A percentile compares a stretch with the other conserved stretches of the same genome.
These are phyloP conservation scores for Zaprionus nigranus DNA, from an alignment of 1,140 invertebrate genomes.

Conservation along the genomic window DNA sequence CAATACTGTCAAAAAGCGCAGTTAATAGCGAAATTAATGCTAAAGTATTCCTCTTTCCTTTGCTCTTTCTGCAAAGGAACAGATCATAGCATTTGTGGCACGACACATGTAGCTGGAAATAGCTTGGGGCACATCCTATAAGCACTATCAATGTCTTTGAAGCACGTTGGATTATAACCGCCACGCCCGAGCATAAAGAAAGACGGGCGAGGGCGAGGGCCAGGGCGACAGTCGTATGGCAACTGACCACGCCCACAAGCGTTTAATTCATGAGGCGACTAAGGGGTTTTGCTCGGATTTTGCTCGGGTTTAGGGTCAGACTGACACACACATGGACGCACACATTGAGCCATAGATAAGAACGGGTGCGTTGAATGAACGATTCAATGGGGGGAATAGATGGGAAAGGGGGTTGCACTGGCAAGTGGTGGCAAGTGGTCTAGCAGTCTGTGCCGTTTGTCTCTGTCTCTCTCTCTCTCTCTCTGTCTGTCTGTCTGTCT, in stretches of 20 bases:
- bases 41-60: not conserved
- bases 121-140: not conserved
- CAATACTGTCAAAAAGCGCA: not conserved
- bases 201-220: not conserved
- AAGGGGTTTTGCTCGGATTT: slow-evolving; percentile 21
- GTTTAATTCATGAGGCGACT: slow-evolving; percentile 56
- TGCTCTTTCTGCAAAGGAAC: not conserved
- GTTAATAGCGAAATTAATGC: not conserved
- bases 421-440: slow-evolving; percentile 6
- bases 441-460: not conserved
- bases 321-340: too few species aligned
- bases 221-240: not conserved
- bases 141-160: slow-evolving; percentile 20
- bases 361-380: slow-evolving; percentile 39
- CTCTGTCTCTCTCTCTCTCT: not conserved
- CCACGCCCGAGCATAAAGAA: slow-evolving; percentile 47
- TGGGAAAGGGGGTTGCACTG: not conserved
- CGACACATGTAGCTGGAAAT: slow-evolving; percentile 3
- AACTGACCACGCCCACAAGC: slow-evolving; percentile 25
- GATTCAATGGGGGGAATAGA: slow-evolving; percentile 48
- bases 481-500: not conserved
- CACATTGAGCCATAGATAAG: slow-evolving; percentile 41
- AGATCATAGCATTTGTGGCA: not conserved
- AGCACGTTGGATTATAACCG: slow-evolving; percentile 21
- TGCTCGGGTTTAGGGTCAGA: slow-evolving; percentile 21